These are phyloP conservation scores for cattle (Bos taurus) DNA, from an alignment of 2,113 vertebrate genomes.

Conservation along the genomic window DNA sequence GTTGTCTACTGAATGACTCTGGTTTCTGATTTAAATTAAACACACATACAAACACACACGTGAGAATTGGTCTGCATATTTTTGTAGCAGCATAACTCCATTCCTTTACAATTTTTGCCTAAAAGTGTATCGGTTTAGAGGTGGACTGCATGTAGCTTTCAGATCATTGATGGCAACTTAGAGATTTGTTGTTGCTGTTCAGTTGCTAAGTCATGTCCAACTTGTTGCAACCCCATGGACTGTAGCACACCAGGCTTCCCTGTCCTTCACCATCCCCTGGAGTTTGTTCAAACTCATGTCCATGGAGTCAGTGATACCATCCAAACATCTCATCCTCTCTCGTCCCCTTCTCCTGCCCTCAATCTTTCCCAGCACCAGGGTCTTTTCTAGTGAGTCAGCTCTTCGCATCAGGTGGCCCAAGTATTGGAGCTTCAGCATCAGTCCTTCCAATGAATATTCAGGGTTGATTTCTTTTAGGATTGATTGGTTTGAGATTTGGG, in stretches of 20 bases:
- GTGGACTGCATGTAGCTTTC: neutral
- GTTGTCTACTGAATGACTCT: neutral
- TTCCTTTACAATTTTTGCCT: neutral
- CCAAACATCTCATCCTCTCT: neutral
- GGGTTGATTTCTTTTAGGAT: neutral
- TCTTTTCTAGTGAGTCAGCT: neutral
- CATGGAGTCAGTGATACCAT: neutral
- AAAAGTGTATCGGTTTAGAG: neutral
- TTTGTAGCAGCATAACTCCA: neutral
- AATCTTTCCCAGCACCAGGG: neutral
- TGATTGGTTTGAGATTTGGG: neutral
- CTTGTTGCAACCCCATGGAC: neutral
- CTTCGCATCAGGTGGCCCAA: neutral
- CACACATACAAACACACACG: neutral
- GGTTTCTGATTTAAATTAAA: neutral
- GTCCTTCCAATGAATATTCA: neutral
- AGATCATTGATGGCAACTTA: neutral
- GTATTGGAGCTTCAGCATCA: neutral
- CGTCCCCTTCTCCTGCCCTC: neutral
- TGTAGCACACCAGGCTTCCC: neutral
- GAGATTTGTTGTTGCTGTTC: neutral
- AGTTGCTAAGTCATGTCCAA: neutral
- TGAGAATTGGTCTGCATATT: neutral
- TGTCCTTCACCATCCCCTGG: neutral
- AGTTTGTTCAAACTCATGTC: neutral